These are phyloP conservation scores for Cheilosia vernalis DNA, from an alignment of 2,888 invertebrate genomes.

Conservation along the genomic window DNA sequence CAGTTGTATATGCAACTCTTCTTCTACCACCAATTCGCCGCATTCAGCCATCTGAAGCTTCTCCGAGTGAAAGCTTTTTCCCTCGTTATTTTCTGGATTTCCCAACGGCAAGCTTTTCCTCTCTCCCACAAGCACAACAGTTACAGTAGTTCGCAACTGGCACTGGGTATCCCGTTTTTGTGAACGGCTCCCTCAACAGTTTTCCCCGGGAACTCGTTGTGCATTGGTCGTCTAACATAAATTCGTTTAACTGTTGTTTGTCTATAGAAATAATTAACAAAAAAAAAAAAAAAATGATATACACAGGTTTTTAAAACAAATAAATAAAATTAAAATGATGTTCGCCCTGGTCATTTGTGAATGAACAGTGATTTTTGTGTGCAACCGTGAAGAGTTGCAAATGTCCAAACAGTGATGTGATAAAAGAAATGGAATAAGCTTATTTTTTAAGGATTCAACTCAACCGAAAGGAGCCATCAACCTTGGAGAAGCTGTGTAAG, in stretches of 20 bases:
- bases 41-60: slow-evolving; percentile 50
- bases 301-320: slow-evolving; percentile 1
- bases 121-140: slow-evolving; percentile 24
- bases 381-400: background rate
- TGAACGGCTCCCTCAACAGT: slow-evolving; percentile 81
- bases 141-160: background rate
- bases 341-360: slow-evolving; percentile 5
- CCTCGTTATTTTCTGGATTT: slow-evolving; percentile 61
- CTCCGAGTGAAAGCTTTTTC: slow-evolving; percentile 40
- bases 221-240: slow-evolving; percentile 77
- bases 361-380: slow-evolving; percentile 37
- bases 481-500: background rate
- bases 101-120: slow-evolving; percentile 39
- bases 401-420: slow-evolving; percentile 13
- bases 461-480: background rate
- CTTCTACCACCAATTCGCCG: slow-evolving; percentile 52
- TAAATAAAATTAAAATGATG: slow-evolving; percentile 18
- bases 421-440: slow-evolving; percentile 11
- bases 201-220: slow-evolving; percentile 83
- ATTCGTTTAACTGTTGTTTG: slow-evolving; percentile 13
- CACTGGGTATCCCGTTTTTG: slow-evolving; percentile 68
- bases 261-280: slow-evolving; percentile 23
- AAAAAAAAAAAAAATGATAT: slow-evolving; percentile 24
- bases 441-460: background rate
- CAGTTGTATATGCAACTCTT: background rate